These are phyloP conservation scores for Eretmochelys imbricata DNA, from an alignment of 2,113 vertebrate genomes.

Conservation along the genomic window DNA sequence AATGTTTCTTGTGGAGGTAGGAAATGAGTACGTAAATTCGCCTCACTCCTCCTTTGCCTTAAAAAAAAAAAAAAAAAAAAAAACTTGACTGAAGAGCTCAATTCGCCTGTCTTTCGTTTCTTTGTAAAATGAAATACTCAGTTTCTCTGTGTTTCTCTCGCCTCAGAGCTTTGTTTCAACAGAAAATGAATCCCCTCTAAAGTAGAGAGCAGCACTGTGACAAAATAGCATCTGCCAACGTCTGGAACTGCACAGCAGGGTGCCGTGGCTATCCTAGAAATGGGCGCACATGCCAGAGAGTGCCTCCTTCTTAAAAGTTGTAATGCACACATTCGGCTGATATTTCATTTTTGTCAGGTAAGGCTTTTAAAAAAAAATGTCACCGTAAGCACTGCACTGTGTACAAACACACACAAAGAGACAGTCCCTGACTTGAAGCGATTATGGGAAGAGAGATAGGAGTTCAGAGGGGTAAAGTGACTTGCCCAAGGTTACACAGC, in stretches of 20 bases:
- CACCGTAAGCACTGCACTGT: rapidly evolving
- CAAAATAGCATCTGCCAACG: slow-evolving; percentile 46
- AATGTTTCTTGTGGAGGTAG: not conserved
- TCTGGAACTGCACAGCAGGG: slow-evolving; percentile 41
- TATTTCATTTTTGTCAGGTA: rapidly evolving
- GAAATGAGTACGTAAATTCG: not conserved
- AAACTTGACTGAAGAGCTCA: not conserved
- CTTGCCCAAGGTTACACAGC: not conserved
- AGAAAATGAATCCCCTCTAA: slow-evolving; percentile 37
- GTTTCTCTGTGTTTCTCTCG: not conserved
- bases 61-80: not conserved
- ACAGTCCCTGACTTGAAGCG: not conserved
- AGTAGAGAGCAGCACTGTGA: not conserved
- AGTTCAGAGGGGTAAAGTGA: not conserved
- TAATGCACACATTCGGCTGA: not conserved
- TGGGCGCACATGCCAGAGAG: not conserved
- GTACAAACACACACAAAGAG: rapidly evolving
- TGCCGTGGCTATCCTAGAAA: not conserved
- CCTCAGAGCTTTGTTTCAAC: not conserved
- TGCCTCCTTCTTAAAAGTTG: slow-evolving; percentile 27
- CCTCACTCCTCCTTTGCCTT: too few species aligned
- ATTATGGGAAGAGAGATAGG: not conserved
- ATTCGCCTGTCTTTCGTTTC: not conserved
- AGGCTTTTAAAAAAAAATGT: not conserved
- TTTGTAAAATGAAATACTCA: not conserved